Conservation (phyloP, 2,113 vertebrate species). For the Cnemophilus loriae region DNA sequence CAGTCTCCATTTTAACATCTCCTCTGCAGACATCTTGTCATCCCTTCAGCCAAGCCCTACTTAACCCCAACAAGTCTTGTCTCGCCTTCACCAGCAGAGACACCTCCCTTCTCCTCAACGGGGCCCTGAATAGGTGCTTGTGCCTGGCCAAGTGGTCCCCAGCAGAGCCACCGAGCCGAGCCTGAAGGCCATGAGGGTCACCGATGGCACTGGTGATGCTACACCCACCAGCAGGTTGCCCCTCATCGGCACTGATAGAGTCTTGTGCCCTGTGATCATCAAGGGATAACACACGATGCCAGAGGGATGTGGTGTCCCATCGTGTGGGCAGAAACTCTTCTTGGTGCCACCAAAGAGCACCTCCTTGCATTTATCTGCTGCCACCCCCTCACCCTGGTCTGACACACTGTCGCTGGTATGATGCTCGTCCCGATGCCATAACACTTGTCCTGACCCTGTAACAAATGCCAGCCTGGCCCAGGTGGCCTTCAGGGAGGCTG, state of each 20-base stretch:
- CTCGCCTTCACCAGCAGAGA: not conserved
- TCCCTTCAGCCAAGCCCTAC: constrained; percentile 22
- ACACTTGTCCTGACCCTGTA: not conserved
- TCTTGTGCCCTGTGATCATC: not conserved
- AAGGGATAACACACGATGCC: rapidly evolving
- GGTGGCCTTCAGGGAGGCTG: not conserved
- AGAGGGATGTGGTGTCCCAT: not conserved
- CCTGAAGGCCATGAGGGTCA: not conserved
- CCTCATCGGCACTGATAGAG: not conserved
- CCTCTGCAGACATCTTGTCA: constrained; percentile 41
- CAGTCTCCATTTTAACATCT: constrained; percentile 41
- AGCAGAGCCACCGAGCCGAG: not conserved
- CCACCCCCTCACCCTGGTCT: not conserved
- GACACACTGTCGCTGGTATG: rapidly evolving
- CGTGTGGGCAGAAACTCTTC: not conserved
- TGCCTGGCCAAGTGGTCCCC: not conserved
- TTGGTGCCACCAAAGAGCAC: not conserved
- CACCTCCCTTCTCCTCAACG: constrained; percentile 9
- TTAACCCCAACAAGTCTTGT: constrained; percentile 42
- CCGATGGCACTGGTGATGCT: not conserved
- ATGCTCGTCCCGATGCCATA: rapidly evolving
- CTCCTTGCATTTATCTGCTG: not conserved
- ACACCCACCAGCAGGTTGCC: not conserved
- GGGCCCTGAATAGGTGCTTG: not conserved
- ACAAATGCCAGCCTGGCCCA: not conserved